phyloP scores from a whole-genome alignment of 2,113 vertebrate species.

The Sinocyclocheilus anophthalmus region DNA sequence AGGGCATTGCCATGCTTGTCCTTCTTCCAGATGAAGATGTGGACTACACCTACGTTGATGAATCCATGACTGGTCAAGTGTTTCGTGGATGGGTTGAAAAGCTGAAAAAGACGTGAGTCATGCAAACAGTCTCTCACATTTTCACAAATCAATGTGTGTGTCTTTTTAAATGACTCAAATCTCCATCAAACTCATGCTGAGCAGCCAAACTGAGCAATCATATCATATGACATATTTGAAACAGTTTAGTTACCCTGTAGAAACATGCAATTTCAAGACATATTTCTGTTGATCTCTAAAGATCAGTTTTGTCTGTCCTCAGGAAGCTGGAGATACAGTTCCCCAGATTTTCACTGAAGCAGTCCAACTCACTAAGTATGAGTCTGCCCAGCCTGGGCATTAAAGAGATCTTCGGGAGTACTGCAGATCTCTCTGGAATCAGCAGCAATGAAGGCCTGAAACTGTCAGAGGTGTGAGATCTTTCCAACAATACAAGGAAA shows the following conservation, averaged over 20 bases:
- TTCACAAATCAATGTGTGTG: neutral
- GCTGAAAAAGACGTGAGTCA: constrained; percentile 79
- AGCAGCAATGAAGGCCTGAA: constrained; percentile 65
- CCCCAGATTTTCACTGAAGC: constrained; percentile 84
- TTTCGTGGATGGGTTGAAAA: constrained; percentile 81
- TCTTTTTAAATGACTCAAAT: neutral
- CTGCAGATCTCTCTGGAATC: constrained; percentile 77
- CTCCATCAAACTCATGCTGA: constrained; percentile 4
- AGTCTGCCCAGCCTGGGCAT: constrained; percentile 78
- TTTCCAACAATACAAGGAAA: neutral
- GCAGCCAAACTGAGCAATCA: neutral
- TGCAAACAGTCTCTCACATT: constrained; percentile 14
- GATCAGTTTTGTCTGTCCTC: constrained; percentile 33
- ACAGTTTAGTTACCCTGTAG: neutral
- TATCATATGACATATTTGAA: neutral
- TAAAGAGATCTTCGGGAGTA: constrained; percentile 74
- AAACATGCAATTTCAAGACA: neutral
- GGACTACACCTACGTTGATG: constrained; percentile 81
- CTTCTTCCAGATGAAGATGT: constrained; percentile 79
- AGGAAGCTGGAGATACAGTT: constrained; percentile 87
- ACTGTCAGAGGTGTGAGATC: constrained; percentile 77
- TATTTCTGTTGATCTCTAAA: neutral
- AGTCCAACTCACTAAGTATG: constrained; percentile 78
- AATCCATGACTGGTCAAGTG: constrained; percentile 78
- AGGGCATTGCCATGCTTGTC: constrained; percentile 83